Evolutionary conservation across 2,888 invertebrate genomes (phyloP).

Genomic region (Ceratothoa steindachneri): DNA sequence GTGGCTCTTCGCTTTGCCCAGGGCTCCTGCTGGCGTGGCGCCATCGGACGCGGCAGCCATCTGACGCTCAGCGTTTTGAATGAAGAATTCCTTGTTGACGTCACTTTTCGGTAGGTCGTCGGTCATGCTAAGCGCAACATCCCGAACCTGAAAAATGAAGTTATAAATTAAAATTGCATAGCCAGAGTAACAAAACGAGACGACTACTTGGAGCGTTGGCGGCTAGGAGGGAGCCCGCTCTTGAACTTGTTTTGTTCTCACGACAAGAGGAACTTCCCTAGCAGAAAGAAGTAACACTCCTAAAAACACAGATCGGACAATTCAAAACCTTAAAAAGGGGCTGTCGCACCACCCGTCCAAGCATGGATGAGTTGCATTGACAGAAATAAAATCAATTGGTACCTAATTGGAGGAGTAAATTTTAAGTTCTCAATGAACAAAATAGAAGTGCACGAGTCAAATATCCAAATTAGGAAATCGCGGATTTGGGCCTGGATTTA

Average conservation of each 20-base stretch:
- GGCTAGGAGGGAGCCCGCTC: background rate
- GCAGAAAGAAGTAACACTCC: background rate
- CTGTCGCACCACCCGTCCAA: too few species aligned
- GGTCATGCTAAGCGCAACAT: conserved; percentile 81
- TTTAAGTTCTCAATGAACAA: too few species aligned
- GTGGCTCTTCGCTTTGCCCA: conserved; percentile 66
- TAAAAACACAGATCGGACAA: too few species aligned
- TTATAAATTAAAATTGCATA: too few species aligned
- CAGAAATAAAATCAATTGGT: too few species aligned
- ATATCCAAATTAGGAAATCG: too few species aligned
- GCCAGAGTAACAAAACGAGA: background rate
- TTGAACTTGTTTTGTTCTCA: background rate
- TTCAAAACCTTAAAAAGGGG: too few species aligned
- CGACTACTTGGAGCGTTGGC: background rate
- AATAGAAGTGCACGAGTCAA: too few species aligned
- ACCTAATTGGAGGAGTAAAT: too few species aligned
- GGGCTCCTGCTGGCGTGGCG: conserved; percentile 53
- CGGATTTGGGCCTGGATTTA: too few species aligned
- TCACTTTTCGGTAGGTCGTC: conserved; percentile 88
- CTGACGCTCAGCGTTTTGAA: conserved; percentile 73
- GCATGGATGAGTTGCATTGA: too few species aligned
- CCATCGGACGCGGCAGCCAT: conserved; percentile 46
- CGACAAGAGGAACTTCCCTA: background rate
- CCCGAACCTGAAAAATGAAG: conserved; percentile 63
- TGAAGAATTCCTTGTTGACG: conserved; percentile 91